phyloP scores from a whole-genome alignment of 2,113 vertebrate species.

The Myodes glareolus region DNA sequence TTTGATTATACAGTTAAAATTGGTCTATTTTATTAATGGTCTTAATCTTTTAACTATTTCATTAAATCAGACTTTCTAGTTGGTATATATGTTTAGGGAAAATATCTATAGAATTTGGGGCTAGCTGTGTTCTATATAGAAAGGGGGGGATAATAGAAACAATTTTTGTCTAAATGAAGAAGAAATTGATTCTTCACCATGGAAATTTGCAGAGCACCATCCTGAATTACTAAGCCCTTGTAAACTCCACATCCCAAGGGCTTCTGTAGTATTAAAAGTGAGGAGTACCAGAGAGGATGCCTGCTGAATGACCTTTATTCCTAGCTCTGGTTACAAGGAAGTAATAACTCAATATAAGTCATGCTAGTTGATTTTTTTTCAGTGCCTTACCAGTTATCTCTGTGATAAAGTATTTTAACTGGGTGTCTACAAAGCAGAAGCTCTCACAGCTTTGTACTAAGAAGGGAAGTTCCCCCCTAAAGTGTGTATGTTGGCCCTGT shows the following conservation, averaged over 20 bases:
- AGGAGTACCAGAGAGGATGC: neutral
- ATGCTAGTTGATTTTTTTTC: neutral
- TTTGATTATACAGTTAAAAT: neutral
- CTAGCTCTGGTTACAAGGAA: neutral
- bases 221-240: neutral
- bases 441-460: neutral
- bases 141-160: neutral
- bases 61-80: neutral
- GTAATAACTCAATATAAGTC: neutral
- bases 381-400: neutral
- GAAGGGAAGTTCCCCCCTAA: neutral
- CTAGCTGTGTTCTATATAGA: neutral
- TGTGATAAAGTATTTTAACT: neutral
- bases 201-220: slow-evolving; percentile 14
- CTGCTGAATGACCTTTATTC: neutral
- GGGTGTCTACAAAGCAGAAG: neutral
- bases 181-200: neutral
- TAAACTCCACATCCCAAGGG: neutral
- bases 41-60: neutral
- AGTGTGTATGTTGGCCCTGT: neutral
- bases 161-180: neutral
- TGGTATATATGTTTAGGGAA: neutral
- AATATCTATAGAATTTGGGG: neutral
- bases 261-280: neutral
- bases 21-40: neutral